Evolutionary conservation across 2,797 vertebrate species (phyloP), one percentile per base, ranked within the genome.

Genomic region (Pygocentrus nattereri): DNA sequence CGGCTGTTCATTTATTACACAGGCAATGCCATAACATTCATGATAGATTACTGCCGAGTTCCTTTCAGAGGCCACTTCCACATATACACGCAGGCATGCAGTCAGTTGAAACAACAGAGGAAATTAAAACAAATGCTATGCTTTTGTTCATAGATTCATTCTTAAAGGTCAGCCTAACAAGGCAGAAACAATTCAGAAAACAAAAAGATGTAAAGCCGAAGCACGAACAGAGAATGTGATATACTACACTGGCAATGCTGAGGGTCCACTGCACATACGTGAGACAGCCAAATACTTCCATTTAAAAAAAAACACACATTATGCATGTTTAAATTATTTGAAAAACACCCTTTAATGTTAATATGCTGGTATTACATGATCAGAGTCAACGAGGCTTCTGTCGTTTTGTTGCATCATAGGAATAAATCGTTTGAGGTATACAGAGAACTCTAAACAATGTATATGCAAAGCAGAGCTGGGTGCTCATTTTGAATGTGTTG

Each of bases 1-100:
- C 27, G 56, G 79, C 72, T 59, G 47, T 80, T 76, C 82, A 75
- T 85, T 85, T 80, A 81, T 82, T 58, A 80, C 72, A 78, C 23
- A 30, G 72, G 74, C 75, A 76, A 12, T 34, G 61, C 68, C 54
- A 65, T 58, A 81, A 75, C 70, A 71, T 61, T 78, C 58, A 23
- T 75, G 84, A 86, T 76, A 18, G 83, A 88, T 86, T 78, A 76
- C 86, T 80, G 74, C 78, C 61, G 25, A 12, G 83, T 30, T 65
- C 70, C 27, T 47, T 70, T 82, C 80, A 38, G 72, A 79, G 74
- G 34, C 30, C 44, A 52, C 21, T 6, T 27, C 58, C 61, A 8
- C 56, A 52, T 27, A 16, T 58, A 41, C 70, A 67, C 38, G 65
- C 69, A 52, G 11, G 56, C 69, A 31, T 31, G 52, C 49, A 50